phyloP scores from a whole-genome alignment of 2,888 invertebrate species.

The Spisula subtruncata region DNA sequence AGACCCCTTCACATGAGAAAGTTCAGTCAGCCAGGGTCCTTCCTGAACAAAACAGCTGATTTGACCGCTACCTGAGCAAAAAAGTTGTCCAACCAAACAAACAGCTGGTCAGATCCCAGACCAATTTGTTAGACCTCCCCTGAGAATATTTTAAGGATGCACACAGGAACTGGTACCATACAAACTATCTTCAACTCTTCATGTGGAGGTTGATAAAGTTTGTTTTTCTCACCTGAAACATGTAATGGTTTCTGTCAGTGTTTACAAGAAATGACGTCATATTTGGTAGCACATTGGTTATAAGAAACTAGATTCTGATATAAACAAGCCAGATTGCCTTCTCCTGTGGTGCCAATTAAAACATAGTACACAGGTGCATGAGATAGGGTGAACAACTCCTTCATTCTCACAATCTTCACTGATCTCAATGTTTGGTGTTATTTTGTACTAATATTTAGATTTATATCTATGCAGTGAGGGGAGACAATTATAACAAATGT shows the following conservation, averaged over 20 bases:
- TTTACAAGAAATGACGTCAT: background rate
- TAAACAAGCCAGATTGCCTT: constrained; percentile 5
- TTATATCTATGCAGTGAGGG: no score
- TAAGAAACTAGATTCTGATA: background rate
- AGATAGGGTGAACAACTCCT: background rate
- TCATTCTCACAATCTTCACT: background rate
- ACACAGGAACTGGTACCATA: no score
- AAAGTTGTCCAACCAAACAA: no score
- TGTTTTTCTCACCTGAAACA: constrained; percentile 5
- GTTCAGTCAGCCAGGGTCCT: no score
- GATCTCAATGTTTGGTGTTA: background rate
- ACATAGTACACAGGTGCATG: background rate
- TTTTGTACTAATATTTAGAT: no score
- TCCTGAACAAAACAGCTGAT: no score
- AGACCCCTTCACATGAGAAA: no score
- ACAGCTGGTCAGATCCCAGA: no score
- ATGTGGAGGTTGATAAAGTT: background rate
- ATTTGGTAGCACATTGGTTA: background rate
- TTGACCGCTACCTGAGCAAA: no score
- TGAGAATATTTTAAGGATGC: no score
- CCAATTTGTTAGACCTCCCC: no score
- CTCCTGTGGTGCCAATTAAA: background rate
- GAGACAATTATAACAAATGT: no score
- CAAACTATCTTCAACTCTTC: background rate
- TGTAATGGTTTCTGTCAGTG: background rate